Evolutionary conservation across 2,797 vertebrate species (phyloP), one percentile per base, ranked within the genome.

Genomic region (Catostomus latipinnis): DNA sequence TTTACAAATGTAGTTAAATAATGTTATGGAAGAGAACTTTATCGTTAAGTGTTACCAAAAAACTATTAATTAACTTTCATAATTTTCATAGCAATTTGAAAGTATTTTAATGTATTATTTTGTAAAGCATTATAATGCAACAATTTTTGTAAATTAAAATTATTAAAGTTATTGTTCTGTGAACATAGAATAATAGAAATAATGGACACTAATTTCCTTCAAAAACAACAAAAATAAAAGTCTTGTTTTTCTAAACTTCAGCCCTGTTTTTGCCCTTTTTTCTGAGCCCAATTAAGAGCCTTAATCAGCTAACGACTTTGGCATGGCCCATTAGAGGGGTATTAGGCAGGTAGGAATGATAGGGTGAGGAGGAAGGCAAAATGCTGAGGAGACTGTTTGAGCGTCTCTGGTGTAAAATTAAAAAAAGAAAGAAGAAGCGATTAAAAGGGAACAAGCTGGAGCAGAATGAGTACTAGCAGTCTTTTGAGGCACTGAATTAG

Each of bases 291-390:
- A 94, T 94, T 94, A 94, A 93, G 93, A 89, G 90, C 89, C 91
- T 92, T 93, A 93, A 94, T 94, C 91, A 94, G 92, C 93, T 93
- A 94, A 93, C 88, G 90, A 94, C 91, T 91, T 88, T 88, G 87
- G 91, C 84, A 89, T 90, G 91, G 89, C 90, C 91, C 89, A 89
- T 93, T 93, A 94, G 92, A 91, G 88, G 90, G 90, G 91, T 93
- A 93, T 94, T 92, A 94, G 93, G 91, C 91, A 88, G 90, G 84
- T 84, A 88, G 85, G 82, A 91, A 90, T 93, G 91, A 93, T 91
- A 88, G 93, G 90, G 81, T 87, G 90, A 89, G 85, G 82, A 82
- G 90, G 88, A 77, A 70, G 81, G 71, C 82, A 89, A 93, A 93
- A 90, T 91, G 92, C 92, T 93, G 92, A 93, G 91, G 88, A 92